These are phyloP conservation scores for Micromys minutus DNA, from an alignment of 2,113 vertebrate species.

Conservation along the genomic window DNA sequence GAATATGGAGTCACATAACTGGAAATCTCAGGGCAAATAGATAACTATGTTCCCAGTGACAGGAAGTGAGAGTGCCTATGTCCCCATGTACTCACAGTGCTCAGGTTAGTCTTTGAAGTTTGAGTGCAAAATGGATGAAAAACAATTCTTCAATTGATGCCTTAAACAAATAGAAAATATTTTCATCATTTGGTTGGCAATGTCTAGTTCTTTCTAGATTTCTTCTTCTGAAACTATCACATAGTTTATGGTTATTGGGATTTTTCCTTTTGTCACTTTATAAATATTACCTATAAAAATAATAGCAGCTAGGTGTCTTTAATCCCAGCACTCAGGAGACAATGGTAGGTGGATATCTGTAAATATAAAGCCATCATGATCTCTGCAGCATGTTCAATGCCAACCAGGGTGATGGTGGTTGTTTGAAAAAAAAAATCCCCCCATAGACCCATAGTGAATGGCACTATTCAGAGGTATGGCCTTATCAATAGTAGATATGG, in stretches of 20 bases:
- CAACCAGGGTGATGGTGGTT: neutral
- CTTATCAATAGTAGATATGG: neutral
- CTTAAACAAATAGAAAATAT: slow-evolving; percentile 4
- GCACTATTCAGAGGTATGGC: too few species aligned
- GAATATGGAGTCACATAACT: neutral
- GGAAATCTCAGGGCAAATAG: neutral
- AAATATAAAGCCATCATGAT: neutral
- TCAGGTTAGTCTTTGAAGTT: neutral
- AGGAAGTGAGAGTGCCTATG: neutral
- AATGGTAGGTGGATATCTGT: neutral
- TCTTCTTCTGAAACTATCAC: neutral
- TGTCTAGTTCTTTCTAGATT: neutral
- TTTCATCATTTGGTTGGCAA: neutral
- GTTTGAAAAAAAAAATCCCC: too few species aligned
- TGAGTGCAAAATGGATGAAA: neutral
- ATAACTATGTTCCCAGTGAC: neutral
- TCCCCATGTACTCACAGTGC: neutral
- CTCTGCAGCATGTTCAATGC: neutral
- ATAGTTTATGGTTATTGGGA: neutral
- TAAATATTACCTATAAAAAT: neutral
- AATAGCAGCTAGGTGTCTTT: neutral
- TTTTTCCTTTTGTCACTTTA: neutral
- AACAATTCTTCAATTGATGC: neutral
- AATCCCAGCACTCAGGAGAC: neutral
- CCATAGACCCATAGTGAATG: too few species aligned